Evolutionary conservation across 2,888 invertebrate genomes (phyloP).

Genomic region (Melanargia galathea): DNA sequence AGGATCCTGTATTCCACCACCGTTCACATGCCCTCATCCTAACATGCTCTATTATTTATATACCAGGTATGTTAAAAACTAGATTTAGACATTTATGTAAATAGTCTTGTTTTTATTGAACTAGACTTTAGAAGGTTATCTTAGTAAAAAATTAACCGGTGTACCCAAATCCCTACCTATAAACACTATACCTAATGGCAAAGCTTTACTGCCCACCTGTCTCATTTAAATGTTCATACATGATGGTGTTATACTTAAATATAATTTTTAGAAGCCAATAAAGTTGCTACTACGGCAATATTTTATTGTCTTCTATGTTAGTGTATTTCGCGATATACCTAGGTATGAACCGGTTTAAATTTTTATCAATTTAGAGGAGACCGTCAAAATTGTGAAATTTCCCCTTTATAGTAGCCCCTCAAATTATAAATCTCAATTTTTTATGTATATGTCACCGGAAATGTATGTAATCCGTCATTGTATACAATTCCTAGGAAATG

Average conservation of each 20-base stretch:
- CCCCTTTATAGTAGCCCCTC: too few species aligned
- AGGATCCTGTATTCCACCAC: conserved; percentile 90
- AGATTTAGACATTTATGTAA: background rate
- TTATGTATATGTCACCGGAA: too few species aligned
- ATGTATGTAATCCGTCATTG: too few species aligned
- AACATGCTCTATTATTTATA: conserved; percentile 92
- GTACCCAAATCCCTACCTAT: background rate
- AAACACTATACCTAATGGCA: background rate
- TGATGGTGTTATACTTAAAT: background rate
- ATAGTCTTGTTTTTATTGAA: background rate
- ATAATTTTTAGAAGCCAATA: too few species aligned
- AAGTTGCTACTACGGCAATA: too few species aligned
- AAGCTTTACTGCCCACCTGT: background rate
- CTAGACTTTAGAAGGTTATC: background rate
- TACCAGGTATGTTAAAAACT: conserved; percentile 82
- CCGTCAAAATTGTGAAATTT: too few species aligned
- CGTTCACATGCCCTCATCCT: conserved; percentile 91
- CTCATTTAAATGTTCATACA: background rate
- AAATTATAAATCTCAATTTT: too few species aligned
- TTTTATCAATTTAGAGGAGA: too few species aligned
- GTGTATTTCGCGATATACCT: too few species aligned
- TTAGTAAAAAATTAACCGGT: background rate
- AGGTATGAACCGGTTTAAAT: too few species aligned
- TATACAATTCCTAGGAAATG: too few species aligned
- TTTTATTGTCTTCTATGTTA: too few species aligned